phyloP scores from a whole-genome alignment of 2,888 invertebrate genomes.

The Cabera pusaria region DNA sequence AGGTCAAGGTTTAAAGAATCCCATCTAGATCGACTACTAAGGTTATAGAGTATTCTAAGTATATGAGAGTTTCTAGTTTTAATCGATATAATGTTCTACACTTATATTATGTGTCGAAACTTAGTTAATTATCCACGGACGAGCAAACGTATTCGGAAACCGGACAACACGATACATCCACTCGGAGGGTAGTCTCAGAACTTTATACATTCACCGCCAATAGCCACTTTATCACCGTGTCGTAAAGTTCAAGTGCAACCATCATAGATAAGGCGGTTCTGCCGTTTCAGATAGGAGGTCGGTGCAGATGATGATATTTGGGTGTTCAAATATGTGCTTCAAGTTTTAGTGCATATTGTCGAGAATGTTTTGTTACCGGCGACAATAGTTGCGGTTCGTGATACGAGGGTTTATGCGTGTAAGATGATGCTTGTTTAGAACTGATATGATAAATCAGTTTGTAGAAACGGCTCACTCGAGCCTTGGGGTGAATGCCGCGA shows the following conservation, averaged over 20 bases:
- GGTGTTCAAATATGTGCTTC: constrained; percentile 70
- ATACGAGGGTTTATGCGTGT: constrained; percentile 79
- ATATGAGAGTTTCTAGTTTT: too few species aligned
- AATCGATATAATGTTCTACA: constrained; percentile 39
- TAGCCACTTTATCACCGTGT: constrained; percentile 35
- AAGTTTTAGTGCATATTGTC: constrained; percentile 69
- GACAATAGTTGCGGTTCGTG: constrained; percentile 48
- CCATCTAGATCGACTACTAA: too few species aligned
- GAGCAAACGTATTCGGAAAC: constrained; percentile 70
- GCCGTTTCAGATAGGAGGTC: constrained; percentile 40
- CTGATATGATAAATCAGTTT: constrained; percentile 83
- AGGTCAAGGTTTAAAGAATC: constrained; percentile 1
- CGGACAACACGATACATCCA: constrained; percentile 77
- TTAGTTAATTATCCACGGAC: constrained; percentile 72
- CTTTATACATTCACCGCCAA: constrained; percentile 33
- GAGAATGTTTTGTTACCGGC: constrained; percentile 61
- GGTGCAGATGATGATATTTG: constrained; percentile 54
- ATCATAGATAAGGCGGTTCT: constrained; percentile 31
- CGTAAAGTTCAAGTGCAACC: constrained; percentile 40
- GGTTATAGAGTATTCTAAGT: too few species aligned
- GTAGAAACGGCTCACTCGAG: constrained; percentile 74
- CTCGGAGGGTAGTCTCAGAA: constrained; percentile 69
- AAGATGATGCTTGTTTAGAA: constrained; percentile 82
- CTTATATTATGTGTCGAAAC: constrained; percentile 54
- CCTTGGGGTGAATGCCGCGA: constrained; percentile 52